These are phyloP conservation scores for Agraylea sexmaculata DNA, from an alignment of 1,140 invertebrate species.

Conservation along the genomic window DNA sequence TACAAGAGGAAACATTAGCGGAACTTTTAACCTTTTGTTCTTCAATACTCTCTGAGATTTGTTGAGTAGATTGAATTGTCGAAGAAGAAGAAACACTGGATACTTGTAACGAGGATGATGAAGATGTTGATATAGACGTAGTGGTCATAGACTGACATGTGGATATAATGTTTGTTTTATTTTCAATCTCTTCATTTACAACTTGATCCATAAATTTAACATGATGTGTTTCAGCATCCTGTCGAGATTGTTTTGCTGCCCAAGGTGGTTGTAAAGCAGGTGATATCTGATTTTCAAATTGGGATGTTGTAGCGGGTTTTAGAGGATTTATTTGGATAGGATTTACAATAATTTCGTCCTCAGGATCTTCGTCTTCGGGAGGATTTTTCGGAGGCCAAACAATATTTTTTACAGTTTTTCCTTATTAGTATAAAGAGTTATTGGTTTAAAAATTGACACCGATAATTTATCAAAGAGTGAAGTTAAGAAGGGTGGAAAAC, in stretches of 20 bases:
- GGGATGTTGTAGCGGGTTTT: conserved; percentile 9
- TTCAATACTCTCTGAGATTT: conserved; percentile 3
- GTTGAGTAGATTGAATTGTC: conserved; percentile 3
- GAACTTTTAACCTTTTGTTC: no score
- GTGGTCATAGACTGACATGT: conserved; percentile 1
- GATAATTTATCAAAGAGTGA: no score
- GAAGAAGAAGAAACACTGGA: conserved; percentile 23
- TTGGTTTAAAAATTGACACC: conserved; percentile 5
- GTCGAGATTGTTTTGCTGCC: conserved; percentile 17
- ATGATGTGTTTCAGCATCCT: conserved; percentile 19
- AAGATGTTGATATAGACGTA: conserved; percentile 23
- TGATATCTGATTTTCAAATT: conserved; percentile 13
- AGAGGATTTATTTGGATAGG: conserved; percentile 1
- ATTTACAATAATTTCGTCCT: conserved; percentile 24
- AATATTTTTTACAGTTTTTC: conserved; percentile 43
- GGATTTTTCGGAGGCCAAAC: conserved; percentile 48
- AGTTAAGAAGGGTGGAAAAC: no score
- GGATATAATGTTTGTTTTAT: neutral
- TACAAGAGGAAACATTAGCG: no score
- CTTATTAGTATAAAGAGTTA: no score
- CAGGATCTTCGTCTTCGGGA: conserved; percentile 32
- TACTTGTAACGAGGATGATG: conserved; percentile 24
- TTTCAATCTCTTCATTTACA: conserved; percentile 4
- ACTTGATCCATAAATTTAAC: conserved; percentile 17
- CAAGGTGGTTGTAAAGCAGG: conserved; percentile 19